A percentile compares a stretch with the other conserved stretches of the same genome.
Evolutionary conservation across 2,888 invertebrate species (phyloP).

Genomic region (Sympetrum striolatum): DNA sequence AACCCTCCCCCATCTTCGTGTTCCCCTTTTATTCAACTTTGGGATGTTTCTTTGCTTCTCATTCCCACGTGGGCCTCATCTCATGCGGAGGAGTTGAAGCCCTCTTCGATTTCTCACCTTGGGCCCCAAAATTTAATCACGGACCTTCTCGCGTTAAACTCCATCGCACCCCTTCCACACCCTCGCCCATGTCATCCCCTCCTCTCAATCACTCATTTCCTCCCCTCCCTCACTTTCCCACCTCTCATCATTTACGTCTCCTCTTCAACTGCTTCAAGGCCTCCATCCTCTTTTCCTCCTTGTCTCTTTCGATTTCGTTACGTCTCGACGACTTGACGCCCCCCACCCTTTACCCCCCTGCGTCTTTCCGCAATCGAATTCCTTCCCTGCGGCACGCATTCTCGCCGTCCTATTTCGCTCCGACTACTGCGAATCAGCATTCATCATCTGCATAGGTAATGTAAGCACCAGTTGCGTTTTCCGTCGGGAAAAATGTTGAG

Average conservation of each 20-base stretch:
- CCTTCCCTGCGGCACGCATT: neutral
- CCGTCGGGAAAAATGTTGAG: too few relatives aligned
- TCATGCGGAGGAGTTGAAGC: neutral
- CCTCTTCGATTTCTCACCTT: neutral
- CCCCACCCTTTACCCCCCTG: neutral
- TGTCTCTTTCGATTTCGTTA: neutral
- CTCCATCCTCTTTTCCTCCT: neutral
- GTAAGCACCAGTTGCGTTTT: too few relatives aligned
- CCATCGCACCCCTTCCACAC: neutral
- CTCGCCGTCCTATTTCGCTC: neutral
- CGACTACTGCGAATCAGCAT: neutral
- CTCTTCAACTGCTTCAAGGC: too few relatives aligned
- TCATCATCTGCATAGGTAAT: too few relatives aligned
- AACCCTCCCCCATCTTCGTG: neutral
- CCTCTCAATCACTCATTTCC: neutral
- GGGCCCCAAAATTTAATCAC: neutral
- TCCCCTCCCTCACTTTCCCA: neutral
- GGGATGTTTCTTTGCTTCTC: neutral
- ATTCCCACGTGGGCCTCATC: neutral
- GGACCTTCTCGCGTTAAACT: neutral
- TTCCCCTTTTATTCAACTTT: neutral
- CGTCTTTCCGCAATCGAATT: neutral
- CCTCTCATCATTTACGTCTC: neutral
- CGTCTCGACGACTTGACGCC: neutral
- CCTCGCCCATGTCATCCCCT: neutral